phyloP scores from a whole-genome alignment of 2,113 vertebrate species.

The Chamaetylas fuelleborni region DNA sequence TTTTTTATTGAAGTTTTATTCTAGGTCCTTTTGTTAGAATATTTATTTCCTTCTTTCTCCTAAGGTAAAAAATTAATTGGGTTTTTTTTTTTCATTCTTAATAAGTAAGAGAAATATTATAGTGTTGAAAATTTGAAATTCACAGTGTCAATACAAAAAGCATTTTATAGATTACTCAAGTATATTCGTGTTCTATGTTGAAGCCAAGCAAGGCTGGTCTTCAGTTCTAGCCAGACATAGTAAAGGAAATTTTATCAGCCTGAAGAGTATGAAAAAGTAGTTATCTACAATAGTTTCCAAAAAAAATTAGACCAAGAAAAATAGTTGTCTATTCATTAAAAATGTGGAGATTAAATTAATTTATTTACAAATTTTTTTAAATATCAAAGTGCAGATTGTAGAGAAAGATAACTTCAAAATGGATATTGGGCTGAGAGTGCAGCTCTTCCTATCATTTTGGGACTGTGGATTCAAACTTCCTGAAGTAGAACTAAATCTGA shows the following conservation, averaged over 20 bases:
- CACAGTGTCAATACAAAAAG: background rate
- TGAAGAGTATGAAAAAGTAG: background rate
- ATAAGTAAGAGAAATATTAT: background rate
- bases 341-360: background rate
- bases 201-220: background rate
- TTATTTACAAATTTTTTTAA: background rate
- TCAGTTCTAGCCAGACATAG: background rate
- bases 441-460: background rate
- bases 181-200: background rate
- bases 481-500: background rate
- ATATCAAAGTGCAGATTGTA: background rate
- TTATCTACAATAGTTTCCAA: background rate
- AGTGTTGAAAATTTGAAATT: background rate
- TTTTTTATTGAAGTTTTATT: background rate
- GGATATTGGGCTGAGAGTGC: background rate
- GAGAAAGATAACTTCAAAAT: background rate
- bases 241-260: background rate
- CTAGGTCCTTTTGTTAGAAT: background rate
- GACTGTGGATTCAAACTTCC: background rate
- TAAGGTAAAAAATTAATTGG: background rate
- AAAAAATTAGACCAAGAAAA: background rate
- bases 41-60: background rate
- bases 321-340: background rate
- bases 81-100: background rate
- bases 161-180: background rate